Conservation (phyloP, 2,113 vertebrate genomes). For the Burhinus oedicnemus region DNA sequence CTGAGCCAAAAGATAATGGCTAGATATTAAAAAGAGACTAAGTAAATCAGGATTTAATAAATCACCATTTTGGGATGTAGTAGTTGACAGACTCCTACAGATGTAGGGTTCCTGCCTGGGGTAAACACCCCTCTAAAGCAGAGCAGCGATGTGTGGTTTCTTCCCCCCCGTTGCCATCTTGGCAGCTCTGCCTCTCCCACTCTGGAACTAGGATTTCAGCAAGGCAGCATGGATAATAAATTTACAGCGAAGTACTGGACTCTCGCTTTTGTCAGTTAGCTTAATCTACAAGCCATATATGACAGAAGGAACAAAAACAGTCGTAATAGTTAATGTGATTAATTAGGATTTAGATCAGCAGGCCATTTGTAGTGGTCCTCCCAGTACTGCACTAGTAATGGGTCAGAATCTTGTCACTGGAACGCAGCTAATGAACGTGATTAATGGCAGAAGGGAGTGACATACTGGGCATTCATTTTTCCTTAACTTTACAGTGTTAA, state of each 20-base stretch:
- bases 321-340: conserved; percentile 45
- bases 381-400: conserved; percentile 23
- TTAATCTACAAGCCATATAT: conserved; percentile 22
- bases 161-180: not conserved
- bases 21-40: not conserved
- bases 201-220: not conserved
- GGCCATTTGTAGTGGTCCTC: conserved; percentile 18
- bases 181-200: not conserved
- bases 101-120: not conserved
- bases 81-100: not conserved
- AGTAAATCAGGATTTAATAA: not conserved
- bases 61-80: not conserved
- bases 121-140: not conserved
- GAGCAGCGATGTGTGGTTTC: accelerated
- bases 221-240: not conserved
- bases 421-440: conserved; percentile 45
- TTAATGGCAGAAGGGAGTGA: conserved; percentile 67
- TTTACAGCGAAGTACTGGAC: not conserved
- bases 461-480: conserved; percentile 47
- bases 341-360: conserved; percentile 55
- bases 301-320: conserved; percentile 52
- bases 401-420: conserved; percentile 55
- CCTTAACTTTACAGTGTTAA: conserved; percentile 42
- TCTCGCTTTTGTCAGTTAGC: not conserved
- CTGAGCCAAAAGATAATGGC: not conserved